Base-by-base conservation (phyloP, 2,797 vertebrate species). In the Synanceia verrucosa region DNA sequence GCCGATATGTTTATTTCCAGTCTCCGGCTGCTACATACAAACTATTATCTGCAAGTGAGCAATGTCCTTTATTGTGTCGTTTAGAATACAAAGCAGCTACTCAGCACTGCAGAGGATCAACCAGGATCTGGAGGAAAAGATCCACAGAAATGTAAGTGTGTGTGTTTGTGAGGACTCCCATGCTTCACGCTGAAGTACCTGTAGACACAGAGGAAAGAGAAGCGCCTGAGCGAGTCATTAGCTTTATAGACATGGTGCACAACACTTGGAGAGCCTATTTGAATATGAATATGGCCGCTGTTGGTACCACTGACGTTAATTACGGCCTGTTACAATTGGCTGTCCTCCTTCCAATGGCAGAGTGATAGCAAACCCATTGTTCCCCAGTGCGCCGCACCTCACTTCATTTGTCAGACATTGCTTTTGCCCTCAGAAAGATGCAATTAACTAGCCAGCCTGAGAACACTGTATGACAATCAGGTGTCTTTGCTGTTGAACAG, bases 1-100 rank as follows among this genome's bases (percentile, higher is more conserved):
- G 72, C 52, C 10, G 2, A 29, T 79, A 1, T 66, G 60, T 44
- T 51, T 39, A 36, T 76, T 71, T 46, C 24, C 34, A 47, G 43
- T 62, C 44, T 68, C 56, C 1, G 1, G 16, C 51, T 65, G 51
- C 71, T 29, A 37, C 6, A n/a, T 14, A 76, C 47, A 57, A 18
- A 65, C 62, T 53, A 51, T 63, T 73, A 61, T 70, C 70, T 67
- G 52, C 48, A 29, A 76, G 52, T 75, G 60, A 79, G 70, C 48
- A 28, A 34, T 73, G 64, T 79, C 39, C n/a, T 86, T 80, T 77
- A 50, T 78, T 85, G 70, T 89, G 57, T 82, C 18, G 37, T 88
- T 76, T 63, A 99, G 98, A 94, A 99, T 98, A 92, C 97, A 99
- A 90, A 99, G 95, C 93, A 96, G 97, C 93, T 99, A 99, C 92